Evolutionary conservation across 2,888 invertebrate species (phyloP).

Genomic region (Catocala sponsa): DNA sequence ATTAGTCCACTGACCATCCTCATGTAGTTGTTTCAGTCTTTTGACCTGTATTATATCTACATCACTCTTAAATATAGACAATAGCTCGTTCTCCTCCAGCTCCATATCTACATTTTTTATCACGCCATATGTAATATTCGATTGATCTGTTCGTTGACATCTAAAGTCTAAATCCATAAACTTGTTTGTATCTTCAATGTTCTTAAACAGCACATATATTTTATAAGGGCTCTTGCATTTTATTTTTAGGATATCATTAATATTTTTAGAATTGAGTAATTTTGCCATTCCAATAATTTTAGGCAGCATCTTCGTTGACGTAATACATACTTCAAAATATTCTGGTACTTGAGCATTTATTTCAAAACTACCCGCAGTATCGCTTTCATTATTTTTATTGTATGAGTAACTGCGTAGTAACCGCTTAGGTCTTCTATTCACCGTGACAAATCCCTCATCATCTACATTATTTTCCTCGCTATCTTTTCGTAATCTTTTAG

Average conservation of each 20-base stretch:
- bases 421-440: no score
- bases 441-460: no score
- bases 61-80: background rate
- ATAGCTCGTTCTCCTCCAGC: slow-evolving; percentile 1
- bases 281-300: slow-evolving; percentile 8
- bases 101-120: slow-evolving; percentile 4
- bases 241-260: slow-evolving; percentile 6
- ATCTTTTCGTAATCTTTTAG: no score
- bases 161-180: background rate
- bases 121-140: background rate
- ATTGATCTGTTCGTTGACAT: slow-evolving; percentile 7
- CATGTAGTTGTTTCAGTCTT: slow-evolving; percentile 4
- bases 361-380: no score
- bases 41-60: background rate
- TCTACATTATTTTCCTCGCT: no score
- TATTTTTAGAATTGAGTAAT: slow-evolving; percentile 8
- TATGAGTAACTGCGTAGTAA: background rate
- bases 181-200: slow-evolving; percentile 4
- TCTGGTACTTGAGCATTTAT: no score
- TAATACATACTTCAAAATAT: no score
- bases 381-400: no score
- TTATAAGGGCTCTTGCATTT: slow-evolving; percentile 11
- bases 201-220: background rate
- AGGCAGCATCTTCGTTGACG: background rate
- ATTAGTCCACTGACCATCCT: slow-evolving; percentile 6